These are phyloP conservation scores for Hippocampus kuda DNA, from an alignment of 2,797 vertebrate genomes.

Conservation along the genomic window DNA sequence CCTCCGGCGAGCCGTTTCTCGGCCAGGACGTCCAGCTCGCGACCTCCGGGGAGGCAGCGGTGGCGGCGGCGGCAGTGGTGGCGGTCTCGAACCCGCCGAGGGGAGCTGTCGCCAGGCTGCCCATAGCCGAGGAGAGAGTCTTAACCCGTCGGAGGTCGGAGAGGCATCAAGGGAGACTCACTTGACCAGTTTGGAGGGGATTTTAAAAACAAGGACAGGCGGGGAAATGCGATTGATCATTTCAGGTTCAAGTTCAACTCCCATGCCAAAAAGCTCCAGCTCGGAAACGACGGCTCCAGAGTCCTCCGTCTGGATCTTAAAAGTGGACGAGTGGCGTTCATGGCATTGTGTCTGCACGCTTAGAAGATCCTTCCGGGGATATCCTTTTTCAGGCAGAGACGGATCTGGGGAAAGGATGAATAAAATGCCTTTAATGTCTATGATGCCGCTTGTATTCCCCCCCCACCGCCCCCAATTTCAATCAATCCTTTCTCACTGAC, in stretches of 20 bases:
- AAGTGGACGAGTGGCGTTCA: constrained; percentile 20
- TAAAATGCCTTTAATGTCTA: not conserved
- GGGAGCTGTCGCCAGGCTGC: constrained; percentile 54
- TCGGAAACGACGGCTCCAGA: constrained; percentile 1
- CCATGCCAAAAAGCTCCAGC: not conserved
- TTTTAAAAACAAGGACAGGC: not conserved
- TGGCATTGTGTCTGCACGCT: constrained; percentile 9
- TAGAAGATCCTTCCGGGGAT: not conserved
- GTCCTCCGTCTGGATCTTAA: constrained; percentile 6
- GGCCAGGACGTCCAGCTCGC: constrained; percentile 69
- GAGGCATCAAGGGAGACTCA: constrained; percentile 18
- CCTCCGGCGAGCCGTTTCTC: constrained; percentile 65
- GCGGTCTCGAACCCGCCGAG: constrained; percentile 66
- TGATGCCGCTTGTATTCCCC: not conserved
- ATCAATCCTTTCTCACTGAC: not conserved
- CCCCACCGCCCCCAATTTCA: too few relatives aligned
- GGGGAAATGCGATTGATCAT: not conserved
- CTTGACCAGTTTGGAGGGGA: not conserved
- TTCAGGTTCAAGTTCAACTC: not conserved
- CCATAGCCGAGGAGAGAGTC: constrained; percentile 50
- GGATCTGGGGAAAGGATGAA: not conserved
- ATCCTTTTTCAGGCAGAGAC: not conserved
- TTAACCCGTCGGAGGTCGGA: constrained; percentile 2
- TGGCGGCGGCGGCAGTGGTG: constrained; percentile 57
- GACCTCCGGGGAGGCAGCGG: constrained; percentile 66